Conservation (phyloP, 1,140 invertebrate species). For the Drosophila repleta region DNA sequence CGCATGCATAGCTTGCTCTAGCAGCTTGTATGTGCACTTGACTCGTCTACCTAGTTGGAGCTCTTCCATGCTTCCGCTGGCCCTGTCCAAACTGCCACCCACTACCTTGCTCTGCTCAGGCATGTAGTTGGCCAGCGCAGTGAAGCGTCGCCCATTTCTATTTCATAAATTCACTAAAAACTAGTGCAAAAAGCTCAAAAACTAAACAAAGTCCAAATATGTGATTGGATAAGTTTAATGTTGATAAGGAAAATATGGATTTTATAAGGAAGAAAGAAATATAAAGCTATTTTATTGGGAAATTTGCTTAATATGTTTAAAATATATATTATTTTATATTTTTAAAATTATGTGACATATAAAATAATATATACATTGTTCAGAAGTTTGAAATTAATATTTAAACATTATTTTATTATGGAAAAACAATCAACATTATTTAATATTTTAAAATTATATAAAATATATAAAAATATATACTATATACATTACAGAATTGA, state of each 20-base stretch:
- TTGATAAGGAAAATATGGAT: neutral
- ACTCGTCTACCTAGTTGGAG: conserved; percentile 47
- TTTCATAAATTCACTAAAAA: conserved; percentile 12
- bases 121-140: conserved; percentile 15
- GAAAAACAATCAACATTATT: too few species aligned
- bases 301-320: too few species aligned
- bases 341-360: neutral
- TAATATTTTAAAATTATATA: too few species aligned
- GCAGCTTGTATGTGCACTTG: conserved; percentile 28
- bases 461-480: neutral
- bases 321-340: too few species aligned
- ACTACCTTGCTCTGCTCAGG: neutral
- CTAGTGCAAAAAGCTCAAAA: neutral
- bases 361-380: neutral
- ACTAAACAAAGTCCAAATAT: neutral
- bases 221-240: neutral
- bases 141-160: conserved; percentile 18
- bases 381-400: too few species aligned
- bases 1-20: neutral
- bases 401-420: too few species aligned
- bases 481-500: too few species aligned
- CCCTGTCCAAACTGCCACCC: neutral
- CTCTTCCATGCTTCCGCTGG: neutral
- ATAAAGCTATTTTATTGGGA: too few species aligned
- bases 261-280: neutral